Base-by-base conservation (phyloP, 2,797 vertebrate species). In the Esox masquinongy region DNA sequence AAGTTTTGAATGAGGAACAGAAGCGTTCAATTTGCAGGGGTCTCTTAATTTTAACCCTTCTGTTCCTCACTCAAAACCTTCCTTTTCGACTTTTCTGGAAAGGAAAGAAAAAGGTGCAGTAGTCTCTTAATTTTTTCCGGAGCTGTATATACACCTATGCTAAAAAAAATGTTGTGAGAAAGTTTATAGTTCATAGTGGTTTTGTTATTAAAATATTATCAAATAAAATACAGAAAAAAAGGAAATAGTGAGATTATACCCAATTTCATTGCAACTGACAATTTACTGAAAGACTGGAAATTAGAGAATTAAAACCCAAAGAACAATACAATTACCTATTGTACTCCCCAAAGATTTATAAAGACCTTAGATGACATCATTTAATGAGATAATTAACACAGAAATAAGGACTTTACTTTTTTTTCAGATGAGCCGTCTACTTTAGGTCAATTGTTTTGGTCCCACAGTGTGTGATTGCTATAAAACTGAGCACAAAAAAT, bases 401-500 rank as follows among this genome's bases (percentile, higher is more conserved):
- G 81, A 80, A 73, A 82, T 81, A 78, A 16, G 71, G 53, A 14
- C 36, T 85, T 84, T 78, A 88, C 84, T 82, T 86, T 83, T 89
- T 87, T 29, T 78, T 87, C 43, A 12, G 87, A 89, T 88, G 81
- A 91, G 83, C 73, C 82, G 75, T 53, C 14, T 39, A 59, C 70
- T 82, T 74, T 78, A 88, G 91, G 91, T 92, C 92, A 93, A 93
- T 93, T 88, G 90, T 84, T 15, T 84, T 56, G 77, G 83, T 80
- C 76, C 73, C 82, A 80, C 76, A 81, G 68, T 67, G 22, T 72
- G 51, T 84, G 85, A 88, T 84, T 78, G 9, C 69, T 77, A n/a
- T 56, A 68, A 72, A 53, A 70, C 68, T 29, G 26, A 74, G 72
- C 47, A 75, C 78, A 78, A 59, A 19, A 75, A 79, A 68, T 86